These are phyloP conservation scores for Zoanthus sociatus DNA, from an alignment of 92 coral and sea anemone genomes.

Conservation along the genomic window DNA sequence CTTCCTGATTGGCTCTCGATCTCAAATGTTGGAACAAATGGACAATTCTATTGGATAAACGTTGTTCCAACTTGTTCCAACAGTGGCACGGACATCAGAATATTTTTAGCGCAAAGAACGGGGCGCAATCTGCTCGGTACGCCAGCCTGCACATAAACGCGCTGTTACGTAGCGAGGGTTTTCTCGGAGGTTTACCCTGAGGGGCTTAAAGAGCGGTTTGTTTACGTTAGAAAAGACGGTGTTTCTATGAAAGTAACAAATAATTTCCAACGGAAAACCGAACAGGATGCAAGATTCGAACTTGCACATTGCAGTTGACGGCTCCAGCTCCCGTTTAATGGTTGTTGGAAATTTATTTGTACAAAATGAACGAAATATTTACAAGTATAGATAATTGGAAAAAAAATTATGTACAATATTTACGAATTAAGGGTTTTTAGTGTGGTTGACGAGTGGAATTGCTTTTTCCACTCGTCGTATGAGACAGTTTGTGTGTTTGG, in stretches of 20 bases:
- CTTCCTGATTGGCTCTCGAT: not conserved
- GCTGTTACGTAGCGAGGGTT: too few relatives aligned
- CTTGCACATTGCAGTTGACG: not conserved
- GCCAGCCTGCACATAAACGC: too few relatives aligned
- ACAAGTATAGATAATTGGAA: not conserved
- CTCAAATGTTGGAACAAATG: not conserved
- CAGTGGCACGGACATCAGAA: conserved; percentile 5
- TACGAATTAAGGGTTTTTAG: not conserved
- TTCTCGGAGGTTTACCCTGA: too few relatives aligned
- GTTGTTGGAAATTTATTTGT: not conserved
- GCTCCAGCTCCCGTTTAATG: not conserved
- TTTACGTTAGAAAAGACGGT: too few relatives aligned
- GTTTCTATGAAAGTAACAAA: not conserved
- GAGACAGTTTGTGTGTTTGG: not conserved
- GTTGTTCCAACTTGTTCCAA: conserved; percentile 25
- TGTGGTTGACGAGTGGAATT: not conserved
- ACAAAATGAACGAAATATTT: not conserved
- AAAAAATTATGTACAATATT: not conserved
- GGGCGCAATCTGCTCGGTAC: too few relatives aligned
- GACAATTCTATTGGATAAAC: not conserved
- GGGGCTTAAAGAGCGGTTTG: too few relatives aligned
- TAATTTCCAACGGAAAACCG: not conserved
- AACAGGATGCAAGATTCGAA: not conserved
- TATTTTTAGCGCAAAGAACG: conserved; percentile 4
- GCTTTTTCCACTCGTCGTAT: not conserved